Base-by-base conservation (phyloP, 1,140 invertebrate species). In the Drosophila funebris region DNA sequence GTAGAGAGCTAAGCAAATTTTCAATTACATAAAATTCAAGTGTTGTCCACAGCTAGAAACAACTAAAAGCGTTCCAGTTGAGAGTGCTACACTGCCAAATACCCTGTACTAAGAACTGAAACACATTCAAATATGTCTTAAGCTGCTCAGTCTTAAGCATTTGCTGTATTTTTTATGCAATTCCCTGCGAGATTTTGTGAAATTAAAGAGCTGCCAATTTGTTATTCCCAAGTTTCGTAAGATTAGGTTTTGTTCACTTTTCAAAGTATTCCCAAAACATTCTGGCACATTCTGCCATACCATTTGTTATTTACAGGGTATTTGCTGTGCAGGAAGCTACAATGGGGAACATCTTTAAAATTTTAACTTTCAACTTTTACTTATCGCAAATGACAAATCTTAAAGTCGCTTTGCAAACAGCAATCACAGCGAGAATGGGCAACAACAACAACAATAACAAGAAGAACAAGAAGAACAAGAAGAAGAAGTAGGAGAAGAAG, bases 341-440 rank as follows among this genome's bases (percentile, higher is more conserved):
- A 24, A 44, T 24, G 29, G 46, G 11, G n/a, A 37, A 31, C 31
- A 24, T 29, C 68, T 71, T 71, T 66, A 66, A 71, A 54, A 16
- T 57, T 37, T 31, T 39, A 57, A 56, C 61, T 58, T 33, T 37
- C 54, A 58, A 53, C 27, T 50, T 67, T 36, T 29, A 36, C 79
- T 75, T 82, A 82, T 82, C 79, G 58, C 73, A 82, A 78, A 78
- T 83, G 79, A 83, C 64, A 83, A 82, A 82, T 82, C 79, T 82
- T 57, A 44, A 78, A 82, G 74, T 36, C 73, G 60, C 63, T 16
- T 20, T 53, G 18, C 73, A 73, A 80, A 79, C 56, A 61, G 64
- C 48, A 60, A 73, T 73, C 64, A 39, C 29, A 53, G 56, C 22
- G 41, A 57, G 44, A 54, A 70, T 57, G 57, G 50, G n/a, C 56